A percentile compares a stretch with the other conserved stretches of the same genome.
Conservation (phyloP, 2,888 invertebrate genomes). For the Tribolium freemani region DNA sequence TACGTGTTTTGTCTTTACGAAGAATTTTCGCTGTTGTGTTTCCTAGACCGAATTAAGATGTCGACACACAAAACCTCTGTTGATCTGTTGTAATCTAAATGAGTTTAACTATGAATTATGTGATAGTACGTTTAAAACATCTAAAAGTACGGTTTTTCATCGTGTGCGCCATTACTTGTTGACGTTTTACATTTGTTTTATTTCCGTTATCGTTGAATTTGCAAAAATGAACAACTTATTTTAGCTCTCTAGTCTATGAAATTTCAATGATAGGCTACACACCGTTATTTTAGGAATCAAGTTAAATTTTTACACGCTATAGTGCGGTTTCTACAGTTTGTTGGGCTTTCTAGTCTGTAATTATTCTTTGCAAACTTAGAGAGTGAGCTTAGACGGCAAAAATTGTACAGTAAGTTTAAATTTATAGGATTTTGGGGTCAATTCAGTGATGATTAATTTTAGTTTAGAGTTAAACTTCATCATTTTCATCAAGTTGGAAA, state of each 20-base stretch:
- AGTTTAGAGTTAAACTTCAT: neutral
- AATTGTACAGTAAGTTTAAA: neutral
- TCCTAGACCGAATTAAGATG: constrained; percentile 21
- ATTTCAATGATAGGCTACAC: neutral
- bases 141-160: constrained; percentile 1
- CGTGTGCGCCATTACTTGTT: constrained; percentile 14
- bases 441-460: constrained; percentile 9
- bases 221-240: neutral
- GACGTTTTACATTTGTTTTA: neutral
- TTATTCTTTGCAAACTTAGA: constrained; percentile 1
- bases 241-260: constrained; percentile 21
- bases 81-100: constrained; percentile 22
- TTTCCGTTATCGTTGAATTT: constrained; percentile 12
- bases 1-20: constrained; percentile 14
- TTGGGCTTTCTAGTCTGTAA: constrained; percentile 15
- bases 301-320: neutral
- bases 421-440: constrained; percentile 1
- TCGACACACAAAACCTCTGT: constrained; percentile 9
- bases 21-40: constrained; percentile 15
- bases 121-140: constrained; percentile 35
- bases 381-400: neutral
- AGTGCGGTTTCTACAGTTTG: neutral
- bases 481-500: neutral
- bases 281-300: neutral
- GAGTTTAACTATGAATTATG: constrained; percentile 27